Evolutionary conservation across 2,888 invertebrate species (phyloP), one percentile per base, ranked within the genome.

Genomic region (Myathropa florea): DNA sequence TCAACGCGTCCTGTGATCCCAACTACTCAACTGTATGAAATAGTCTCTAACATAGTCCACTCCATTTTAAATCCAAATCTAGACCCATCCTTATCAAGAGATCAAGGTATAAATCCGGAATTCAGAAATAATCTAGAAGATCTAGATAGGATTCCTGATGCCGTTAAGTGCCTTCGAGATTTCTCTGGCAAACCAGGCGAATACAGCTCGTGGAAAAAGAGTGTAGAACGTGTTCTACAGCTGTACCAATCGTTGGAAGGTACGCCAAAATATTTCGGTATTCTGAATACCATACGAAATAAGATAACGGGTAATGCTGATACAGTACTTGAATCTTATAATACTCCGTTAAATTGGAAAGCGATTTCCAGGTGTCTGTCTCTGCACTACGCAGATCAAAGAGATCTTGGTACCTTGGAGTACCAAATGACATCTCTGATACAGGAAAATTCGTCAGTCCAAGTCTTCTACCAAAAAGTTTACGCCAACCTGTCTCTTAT

Each of bases 401-500:
- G 88, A 14, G 88, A 88, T n/a, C 21, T 89, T 1, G 73, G 78
- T 33, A 89, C 88, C 0, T 46, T 88, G 0, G 89, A 88, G 33
- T 88, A 88, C 64, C 71, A 89, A 63, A 83, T 88, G 79, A 79
- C 75, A 1, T 57, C 82, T 1, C 53, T 88, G 0, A 59, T 64
- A 3, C 88, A 87, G 64, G 83, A 85, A 77, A 83, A 36, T 6
- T 1, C 24, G 3, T 68, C 88, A 1, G 72, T 89, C 0, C 72
- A 73, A 14, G 80, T 88, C 9, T 89, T 89, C 24, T 89, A 88
- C 28, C 84, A 89, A 59, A 14, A 33, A 3, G 88, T 89, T 0
- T 89, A 88, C 36, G 46, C 85, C 0, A 78, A 89, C 18, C 61
- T 88, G 2, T 88, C 89, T 4, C 55, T 89, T 2, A 89, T 89